Evolutionary conservation across 2,888 invertebrate genomes (phyloP).

Genomic region (Zygothrica quintamaculata): DNA sequence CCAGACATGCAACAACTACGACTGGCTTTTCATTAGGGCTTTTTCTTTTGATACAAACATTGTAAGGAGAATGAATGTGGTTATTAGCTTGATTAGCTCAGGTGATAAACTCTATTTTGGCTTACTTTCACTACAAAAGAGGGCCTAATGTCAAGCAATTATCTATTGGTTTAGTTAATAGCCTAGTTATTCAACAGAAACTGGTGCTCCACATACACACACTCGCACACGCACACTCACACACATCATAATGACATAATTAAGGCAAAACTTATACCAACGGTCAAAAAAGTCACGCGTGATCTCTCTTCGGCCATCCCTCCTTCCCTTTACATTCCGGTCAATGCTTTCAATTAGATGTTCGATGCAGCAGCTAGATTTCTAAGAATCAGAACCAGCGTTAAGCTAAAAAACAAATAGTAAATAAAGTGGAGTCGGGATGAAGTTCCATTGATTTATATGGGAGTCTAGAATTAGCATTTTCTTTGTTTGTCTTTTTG

Average conservation of each 20-base stretch:
- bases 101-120: constrained; percentile 59
- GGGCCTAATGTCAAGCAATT: constrained; percentile 51
- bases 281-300: constrained; percentile 43
- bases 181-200: constrained; percentile 17
- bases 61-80: constrained; percentile 17
- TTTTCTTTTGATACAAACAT: too few relatives aligned
- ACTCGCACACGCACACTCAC: too few relatives aligned
- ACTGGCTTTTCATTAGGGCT: constrained; percentile 48
- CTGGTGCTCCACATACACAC: constrained; percentile 15
- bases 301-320: constrained; percentile 2
- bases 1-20: constrained; percentile 59
- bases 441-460: constrained; percentile 52
- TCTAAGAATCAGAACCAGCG: constrained; percentile 18
- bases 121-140: constrained; percentile 65
- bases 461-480: constrained; percentile 61
- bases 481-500: constrained; percentile 38
- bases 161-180: constrained; percentile 54
- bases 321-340: too few relatives aligned
- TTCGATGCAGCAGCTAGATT: constrained; percentile 33
- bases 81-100: constrained; percentile 53
- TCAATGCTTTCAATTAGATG: constrained; percentile 47
- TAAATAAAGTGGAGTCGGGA: constrained; percentile 26
- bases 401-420: constrained; percentile 57
- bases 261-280: constrained; percentile 1
- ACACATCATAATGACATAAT: constrained; percentile 46